Conservation (phyloP, 1,140 invertebrate genomes). For the Diachasmimorpha longicaudata region DNA sequence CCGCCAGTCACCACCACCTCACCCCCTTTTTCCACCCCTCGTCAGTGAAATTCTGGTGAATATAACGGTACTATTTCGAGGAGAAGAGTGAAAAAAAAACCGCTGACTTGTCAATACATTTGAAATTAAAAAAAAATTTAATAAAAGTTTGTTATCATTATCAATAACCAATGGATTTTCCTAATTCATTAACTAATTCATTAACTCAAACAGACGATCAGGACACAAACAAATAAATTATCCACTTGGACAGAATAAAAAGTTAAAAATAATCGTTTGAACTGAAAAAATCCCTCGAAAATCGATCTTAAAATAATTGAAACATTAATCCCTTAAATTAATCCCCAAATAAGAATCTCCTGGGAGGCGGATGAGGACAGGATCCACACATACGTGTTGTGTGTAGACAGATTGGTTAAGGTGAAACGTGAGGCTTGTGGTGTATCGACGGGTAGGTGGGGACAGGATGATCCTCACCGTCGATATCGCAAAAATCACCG, state of each 20-base stretch:
- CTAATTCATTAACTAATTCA: too few species aligned
- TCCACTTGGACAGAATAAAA: too few species aligned
- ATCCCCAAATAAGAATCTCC: slow-evolving; percentile 6
- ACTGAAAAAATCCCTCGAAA: too few species aligned
- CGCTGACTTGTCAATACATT: background rate
- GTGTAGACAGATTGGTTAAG: slow-evolving; percentile 1
- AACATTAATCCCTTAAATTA: background rate
- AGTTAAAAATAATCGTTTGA: too few species aligned
- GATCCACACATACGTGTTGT: background rate
- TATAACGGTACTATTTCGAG: background rate
- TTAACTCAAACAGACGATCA: too few species aligned
- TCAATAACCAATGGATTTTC: too few species aligned
- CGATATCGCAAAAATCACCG: slow-evolving; percentile 11
- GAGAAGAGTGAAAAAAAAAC: background rate
- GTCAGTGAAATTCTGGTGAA: background rate
- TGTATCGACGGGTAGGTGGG: background rate
- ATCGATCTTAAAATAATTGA: background rate
- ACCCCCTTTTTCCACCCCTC: slow-evolving; percentile 7
- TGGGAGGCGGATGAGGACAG: background rate
- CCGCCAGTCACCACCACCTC: slow-evolving; percentile 48
- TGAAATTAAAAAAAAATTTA: background rate
- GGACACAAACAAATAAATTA: too few species aligned
- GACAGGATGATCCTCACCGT: slow-evolving; percentile 14
- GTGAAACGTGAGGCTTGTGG: background rate
- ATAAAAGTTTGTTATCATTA: background rate